Evolutionary conservation across 2,888 invertebrate species (phyloP).

Genomic region (Drosophila maculinotata): DNA sequence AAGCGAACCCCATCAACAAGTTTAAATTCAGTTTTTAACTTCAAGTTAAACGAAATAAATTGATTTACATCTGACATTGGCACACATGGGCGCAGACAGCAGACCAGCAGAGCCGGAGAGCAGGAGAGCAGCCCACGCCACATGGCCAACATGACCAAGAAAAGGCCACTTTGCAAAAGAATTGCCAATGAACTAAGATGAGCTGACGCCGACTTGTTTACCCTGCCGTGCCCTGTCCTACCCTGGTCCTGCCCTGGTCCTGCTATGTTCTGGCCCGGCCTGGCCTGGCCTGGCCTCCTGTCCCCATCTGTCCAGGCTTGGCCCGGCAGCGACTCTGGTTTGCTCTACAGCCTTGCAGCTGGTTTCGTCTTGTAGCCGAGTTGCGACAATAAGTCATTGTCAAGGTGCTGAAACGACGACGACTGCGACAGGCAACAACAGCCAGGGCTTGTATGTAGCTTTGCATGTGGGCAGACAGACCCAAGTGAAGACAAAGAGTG

Average conservation of each 20-base stretch:
- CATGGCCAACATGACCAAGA: constrained; percentile 44
- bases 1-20: constrained; percentile 18
- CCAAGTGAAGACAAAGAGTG: constrained; percentile 13
- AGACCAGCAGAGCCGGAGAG: background rate
- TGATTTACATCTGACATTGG: constrained; percentile 68
- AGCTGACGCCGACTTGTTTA: constrained; percentile 45
- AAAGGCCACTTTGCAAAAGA: constrained; percentile 68
- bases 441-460: constrained; percentile 36
- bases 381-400: constrained; percentile 75
- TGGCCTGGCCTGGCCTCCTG: background rate
- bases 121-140: constrained; percentile 46
- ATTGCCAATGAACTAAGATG: constrained; percentile 71
- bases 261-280: background rate
- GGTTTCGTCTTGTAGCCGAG: constrained; percentile 22
- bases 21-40: constrained; percentile 42
- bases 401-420: constrained; percentile 69
- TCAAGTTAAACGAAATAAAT: constrained; percentile 62
- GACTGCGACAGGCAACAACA: constrained; percentile 56
- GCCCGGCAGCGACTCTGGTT: constrained; percentile 9
- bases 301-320: constrained; percentile 6
- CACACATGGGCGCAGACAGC: constrained; percentile 21
- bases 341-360: constrained; percentile 10
- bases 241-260: background rate
- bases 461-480: constrained; percentile 62
- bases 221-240: constrained; percentile 16